Percentiles rank a stretch among this genome's conserved stretches.
Evolutionary conservation across 2,888 invertebrate species (phyloP).

Genomic region (Koerneria pararmatus): DNA sequence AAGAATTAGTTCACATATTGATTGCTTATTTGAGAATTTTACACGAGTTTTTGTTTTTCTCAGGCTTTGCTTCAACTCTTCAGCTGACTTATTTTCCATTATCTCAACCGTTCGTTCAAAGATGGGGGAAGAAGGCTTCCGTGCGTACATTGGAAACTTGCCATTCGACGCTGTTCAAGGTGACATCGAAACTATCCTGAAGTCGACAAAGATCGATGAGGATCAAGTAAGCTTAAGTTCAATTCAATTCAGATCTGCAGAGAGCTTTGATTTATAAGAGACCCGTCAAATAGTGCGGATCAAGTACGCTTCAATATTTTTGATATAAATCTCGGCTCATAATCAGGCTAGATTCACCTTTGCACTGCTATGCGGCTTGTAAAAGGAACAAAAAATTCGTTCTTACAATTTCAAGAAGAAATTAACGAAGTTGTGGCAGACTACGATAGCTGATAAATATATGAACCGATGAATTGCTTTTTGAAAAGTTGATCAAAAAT

Average conservation of each 20-base stretch:
- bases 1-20: neutral
- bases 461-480: no score
- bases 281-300: no score
- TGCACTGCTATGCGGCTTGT: no score
- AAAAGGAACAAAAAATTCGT: no score
- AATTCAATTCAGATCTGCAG: neutral
- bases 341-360: no score
- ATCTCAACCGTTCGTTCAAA: slow-evolving; percentile 10
- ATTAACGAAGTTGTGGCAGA: no score
- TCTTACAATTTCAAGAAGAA: no score
- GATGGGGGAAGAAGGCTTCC: neutral
- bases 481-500: no score
- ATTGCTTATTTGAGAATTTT: neutral
- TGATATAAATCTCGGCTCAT: no score
- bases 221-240: slow-evolving; percentile 6
- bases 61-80: slow-evolving; percentile 1
- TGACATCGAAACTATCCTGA: slow-evolving; percentile 38
- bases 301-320: no score
- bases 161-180: slow-evolving; percentile 38
- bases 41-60: neutral
- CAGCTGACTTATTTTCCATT: neutral
- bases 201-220: neutral
- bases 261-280: no score
- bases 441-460: no score
- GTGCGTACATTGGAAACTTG: slow-evolving; percentile 46